These are phyloP conservation scores for Campylomormyrus tamandua DNA, from an alignment of 2,113 vertebrate genomes.

Conservation along the genomic window DNA sequence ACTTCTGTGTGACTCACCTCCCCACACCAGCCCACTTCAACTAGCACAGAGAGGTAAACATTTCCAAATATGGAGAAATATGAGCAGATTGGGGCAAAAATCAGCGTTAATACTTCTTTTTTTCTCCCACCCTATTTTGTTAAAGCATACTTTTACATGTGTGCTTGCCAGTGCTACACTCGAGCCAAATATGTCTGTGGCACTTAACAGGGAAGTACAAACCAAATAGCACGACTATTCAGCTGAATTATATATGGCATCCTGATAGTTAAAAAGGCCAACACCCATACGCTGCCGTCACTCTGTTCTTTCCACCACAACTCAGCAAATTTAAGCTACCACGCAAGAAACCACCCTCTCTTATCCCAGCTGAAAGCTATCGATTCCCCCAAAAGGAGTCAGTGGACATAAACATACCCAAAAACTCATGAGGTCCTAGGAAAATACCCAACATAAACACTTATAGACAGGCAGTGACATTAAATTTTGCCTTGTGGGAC, in stretches of 20 bases:
- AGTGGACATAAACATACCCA: background rate
- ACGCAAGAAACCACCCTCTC: background rate
- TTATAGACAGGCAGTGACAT: background rate
- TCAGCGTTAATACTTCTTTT: constrained; percentile 47
- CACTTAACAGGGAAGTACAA: background rate
- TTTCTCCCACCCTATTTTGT: constrained; percentile 33
- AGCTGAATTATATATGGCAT: background rate
- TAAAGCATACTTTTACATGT: constrained; percentile 36
- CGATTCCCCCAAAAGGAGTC: background rate
- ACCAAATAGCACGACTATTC: background rate
- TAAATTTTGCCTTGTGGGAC: background rate
- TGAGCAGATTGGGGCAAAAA: constrained; percentile 60
- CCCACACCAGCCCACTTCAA: constrained; percentile 51
- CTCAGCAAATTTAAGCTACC: background rate
- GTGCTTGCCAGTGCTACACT: constrained; percentile 42
- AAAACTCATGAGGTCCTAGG: background rate
- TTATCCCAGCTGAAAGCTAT: background rate
- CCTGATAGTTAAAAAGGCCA: background rate
- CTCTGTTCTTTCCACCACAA: background rate
- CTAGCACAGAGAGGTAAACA: constrained; percentile 73
- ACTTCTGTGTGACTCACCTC: constrained; percentile 21
- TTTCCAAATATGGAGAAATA: constrained; percentile 77
- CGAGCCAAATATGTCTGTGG: constrained; percentile 14
- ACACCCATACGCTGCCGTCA: background rate
- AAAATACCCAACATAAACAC: background rate